Evolutionary conservation across 2,888 invertebrate species (phyloP), one percentile per base, ranked within the genome.

Genomic region (Listrodromus nycthemerus): DNA sequence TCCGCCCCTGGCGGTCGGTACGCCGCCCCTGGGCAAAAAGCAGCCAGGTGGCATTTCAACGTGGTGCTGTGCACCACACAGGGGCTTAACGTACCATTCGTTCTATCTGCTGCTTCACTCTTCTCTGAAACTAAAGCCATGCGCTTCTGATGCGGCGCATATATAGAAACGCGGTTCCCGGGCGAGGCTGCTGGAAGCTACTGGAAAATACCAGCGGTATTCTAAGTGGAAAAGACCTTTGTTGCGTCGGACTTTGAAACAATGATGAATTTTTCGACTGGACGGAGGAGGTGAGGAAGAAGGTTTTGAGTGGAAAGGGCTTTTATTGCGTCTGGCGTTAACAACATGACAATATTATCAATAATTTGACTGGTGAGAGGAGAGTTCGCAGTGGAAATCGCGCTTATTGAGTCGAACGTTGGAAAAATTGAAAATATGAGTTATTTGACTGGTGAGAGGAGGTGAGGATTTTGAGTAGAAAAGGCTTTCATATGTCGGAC

Each of bases 31-130:
- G 78, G 80, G 86, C 91, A 93, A 93, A 93, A 93, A 93, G 90
- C 90, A 90, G 92, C 93, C 93, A 93, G 93, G 93, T 93, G 93
- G 93, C 93, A 93, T 93, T 93, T 91, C 92, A 91, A 88, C 88
- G 90, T 90, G 89, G 75, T 50, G 91, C 27, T 90, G 90, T 82
- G 63, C 69, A 37, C 82, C 74, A 8, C 73, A 30, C 66, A 27
- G 30, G 74, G 58, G 30, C 24, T 48, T 19, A 55, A 37, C 78
- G 58, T 58, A 41, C 58, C 24, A 27, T 30, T 27, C 21, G 21
- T 52, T 61, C 27, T 27, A 58, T 37, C 37, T 63, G 63, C 63
- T 63, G 24, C 58, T 41, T 58, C 24, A 13, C 71, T 58, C 61
- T 16, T 61, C 61, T 27, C 30, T 30, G 27, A 61, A 61, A 61